A percentile compares a stretch with the other conserved stretches of the same genome.
Evolutionary conservation across 2,113 vertebrate species (phyloP).

Genomic region (Rhodinocichla rosea): DNA sequence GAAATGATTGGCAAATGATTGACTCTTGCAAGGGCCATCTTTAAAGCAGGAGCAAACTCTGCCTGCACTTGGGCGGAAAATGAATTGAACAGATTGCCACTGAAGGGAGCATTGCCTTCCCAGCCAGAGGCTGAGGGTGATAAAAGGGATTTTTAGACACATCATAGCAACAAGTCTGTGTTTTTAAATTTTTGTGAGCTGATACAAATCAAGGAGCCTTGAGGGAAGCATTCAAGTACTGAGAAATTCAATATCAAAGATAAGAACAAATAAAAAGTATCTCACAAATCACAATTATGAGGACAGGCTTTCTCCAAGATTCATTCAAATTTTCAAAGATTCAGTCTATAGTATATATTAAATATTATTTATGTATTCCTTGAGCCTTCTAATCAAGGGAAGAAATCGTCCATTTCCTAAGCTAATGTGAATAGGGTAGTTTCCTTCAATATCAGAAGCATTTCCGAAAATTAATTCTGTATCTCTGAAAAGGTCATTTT

Average conservation of each 20-base stretch:
- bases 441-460: not conserved
- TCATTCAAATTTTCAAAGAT: conserved; percentile 6
- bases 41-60: conserved; percentile 35
- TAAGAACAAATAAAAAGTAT: conserved; percentile 6
- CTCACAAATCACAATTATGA: conserved; percentile 46
- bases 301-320: conserved; percentile 20
- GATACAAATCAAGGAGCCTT: conserved; percentile 67
- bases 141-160: conserved; percentile 61
- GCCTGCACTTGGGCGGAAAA: conserved; percentile 56
- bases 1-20: not conserved
- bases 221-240: conserved; percentile 24
- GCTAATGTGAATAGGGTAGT: not conserved
- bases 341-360: not conserved
- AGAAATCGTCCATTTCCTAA: not conserved
- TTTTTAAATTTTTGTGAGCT: conserved; percentile 28
- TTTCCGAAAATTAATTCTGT: conserved; percentile 42
- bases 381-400: not conserved
- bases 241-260: conserved; percentile 20
- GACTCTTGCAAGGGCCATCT: conserved; percentile 1
- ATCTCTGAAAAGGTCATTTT: conserved; percentile 5
- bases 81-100: conserved; percentile 31
- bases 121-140: conserved; percentile 17
- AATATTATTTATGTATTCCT: not conserved
- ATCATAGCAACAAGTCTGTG: conserved; percentile 7
- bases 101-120: conserved; percentile 15